phyloP scores from a whole-genome alignment of 2,888 invertebrate genomes.

The Napeogenes inachia region DNA sequence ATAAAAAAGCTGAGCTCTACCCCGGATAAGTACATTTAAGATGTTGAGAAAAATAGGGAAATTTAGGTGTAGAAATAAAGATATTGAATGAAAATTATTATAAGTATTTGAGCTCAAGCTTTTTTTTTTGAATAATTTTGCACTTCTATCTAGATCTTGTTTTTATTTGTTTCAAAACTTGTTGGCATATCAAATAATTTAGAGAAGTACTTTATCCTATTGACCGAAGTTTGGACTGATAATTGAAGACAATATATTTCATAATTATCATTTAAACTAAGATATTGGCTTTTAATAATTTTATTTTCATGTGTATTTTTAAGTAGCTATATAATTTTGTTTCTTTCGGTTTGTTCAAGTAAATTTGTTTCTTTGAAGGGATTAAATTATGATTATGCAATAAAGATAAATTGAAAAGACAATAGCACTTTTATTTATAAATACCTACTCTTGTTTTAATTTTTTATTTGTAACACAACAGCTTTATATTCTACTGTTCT shows the following conservation, averaged over 20 bases:
- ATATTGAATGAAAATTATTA: slow-evolving; percentile 3
- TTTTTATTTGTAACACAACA: too few species aligned
- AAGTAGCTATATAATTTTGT: slow-evolving; percentile 41
- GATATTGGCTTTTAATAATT: background rate
- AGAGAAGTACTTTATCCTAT: slow-evolving; percentile 21
- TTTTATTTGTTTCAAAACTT: slow-evolving; percentile 13
- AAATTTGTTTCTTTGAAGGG: slow-evolving; percentile 51
- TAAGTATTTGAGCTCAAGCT: slow-evolving; percentile 7
- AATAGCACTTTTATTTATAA: slow-evolving; percentile 11
- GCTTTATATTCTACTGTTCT: too few species aligned
- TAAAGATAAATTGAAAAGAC: slow-evolving; percentile 44
- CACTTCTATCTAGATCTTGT: slow-evolving; percentile 13
- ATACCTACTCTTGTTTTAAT: background rate
- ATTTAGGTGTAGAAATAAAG: slow-evolving; percentile 16
- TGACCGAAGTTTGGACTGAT: slow-evolving; percentile 38
- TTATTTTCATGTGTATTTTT: background rate
- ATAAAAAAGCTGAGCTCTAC: slow-evolving; percentile 41
- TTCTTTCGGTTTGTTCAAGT: slow-evolving; percentile 50
- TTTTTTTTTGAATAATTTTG: slow-evolving; percentile 8
- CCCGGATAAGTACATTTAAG: slow-evolving; percentile 35
- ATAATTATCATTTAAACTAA: slow-evolving; percentile 25
- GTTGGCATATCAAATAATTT: slow-evolving; percentile 44
- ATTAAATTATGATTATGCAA: slow-evolving; percentile 57
- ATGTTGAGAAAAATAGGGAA: slow-evolving; percentile 19
- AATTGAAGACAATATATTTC: slow-evolving; percentile 54